These are phyloP conservation scores for Eustalomyia histrio DNA, from an alignment of 2,888 invertebrate genomes.

Conservation along the genomic window DNA sequence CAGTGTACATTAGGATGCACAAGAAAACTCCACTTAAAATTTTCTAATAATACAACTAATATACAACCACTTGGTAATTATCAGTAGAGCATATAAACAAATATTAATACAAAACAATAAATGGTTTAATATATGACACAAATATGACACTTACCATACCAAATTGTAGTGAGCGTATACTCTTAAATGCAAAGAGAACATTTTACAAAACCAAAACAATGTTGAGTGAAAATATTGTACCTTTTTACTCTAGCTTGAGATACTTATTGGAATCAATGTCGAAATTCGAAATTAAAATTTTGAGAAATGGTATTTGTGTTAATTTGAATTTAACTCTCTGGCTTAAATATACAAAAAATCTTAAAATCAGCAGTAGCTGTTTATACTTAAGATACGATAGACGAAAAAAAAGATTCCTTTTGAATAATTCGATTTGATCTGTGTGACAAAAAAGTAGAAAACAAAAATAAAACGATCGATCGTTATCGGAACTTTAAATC, in stretches of 20 bases:
- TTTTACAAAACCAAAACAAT: background rate
- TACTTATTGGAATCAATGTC: constrained; percentile 48
- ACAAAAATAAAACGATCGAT: constrained; percentile 29
- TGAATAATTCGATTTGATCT: constrained; percentile 22
- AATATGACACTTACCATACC: background rate
- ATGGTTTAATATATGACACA: background rate
- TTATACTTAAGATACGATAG: constrained; percentile 49
- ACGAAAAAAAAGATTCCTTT: constrained; percentile 10
- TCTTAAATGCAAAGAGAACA: background rate
- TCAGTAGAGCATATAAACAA: constrained; percentile 40
- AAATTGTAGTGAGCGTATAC: background rate
- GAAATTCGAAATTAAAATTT: constrained; percentile 38
- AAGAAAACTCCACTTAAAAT: constrained; percentile 8
- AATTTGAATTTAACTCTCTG: constrained; percentile 54
- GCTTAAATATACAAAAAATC: constrained; percentile 47
- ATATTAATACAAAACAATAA: background rate
- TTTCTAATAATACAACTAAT: background rate
- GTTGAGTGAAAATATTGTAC: constrained; percentile 14
- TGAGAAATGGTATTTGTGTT: background rate
- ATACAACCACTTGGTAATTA: constrained; percentile 46
- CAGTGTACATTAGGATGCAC: too few species aligned
- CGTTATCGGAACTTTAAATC: constrained; percentile 46
- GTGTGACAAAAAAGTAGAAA: constrained; percentile 28
- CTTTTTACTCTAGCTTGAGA: constrained; percentile 29
- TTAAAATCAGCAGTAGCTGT: constrained; percentile 50